phyloP scores from a whole-genome alignment of 2,797 vertebrate species.

The Pseudochirops cupreus region DNA sequence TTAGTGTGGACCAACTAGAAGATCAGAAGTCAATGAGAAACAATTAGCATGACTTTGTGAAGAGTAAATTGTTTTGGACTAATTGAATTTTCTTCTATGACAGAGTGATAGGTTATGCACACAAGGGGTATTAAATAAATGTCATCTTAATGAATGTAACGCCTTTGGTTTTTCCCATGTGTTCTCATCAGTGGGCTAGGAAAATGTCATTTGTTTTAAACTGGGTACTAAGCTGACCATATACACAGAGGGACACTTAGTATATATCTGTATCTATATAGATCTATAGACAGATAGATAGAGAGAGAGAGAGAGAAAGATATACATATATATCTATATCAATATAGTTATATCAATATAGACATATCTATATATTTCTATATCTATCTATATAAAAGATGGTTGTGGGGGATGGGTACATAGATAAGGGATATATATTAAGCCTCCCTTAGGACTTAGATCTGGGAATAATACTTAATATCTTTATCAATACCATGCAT shows the following conservation, averaged over 20 bases:
- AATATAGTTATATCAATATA: too few relatives aligned
- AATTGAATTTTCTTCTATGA: neutral
- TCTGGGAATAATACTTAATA: neutral
- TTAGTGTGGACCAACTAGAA: neutral
- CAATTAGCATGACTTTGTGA: neutral
- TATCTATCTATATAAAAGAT: neutral
- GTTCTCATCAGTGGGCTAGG: neutral
- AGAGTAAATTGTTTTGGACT: neutral
- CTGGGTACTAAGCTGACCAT: too few relatives aligned
- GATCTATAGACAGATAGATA: too few relatives aligned
- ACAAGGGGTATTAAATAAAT: neutral
- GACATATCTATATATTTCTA: too few relatives aligned
- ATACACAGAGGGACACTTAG: too few relatives aligned
- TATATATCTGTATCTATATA: too few relatives aligned
- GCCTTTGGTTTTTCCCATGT: neutral
- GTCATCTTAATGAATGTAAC: neutral
- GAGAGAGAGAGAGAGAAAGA: too few relatives aligned
- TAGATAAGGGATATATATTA: neutral
- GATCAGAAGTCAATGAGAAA: neutral
- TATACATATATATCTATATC: too few relatives aligned
- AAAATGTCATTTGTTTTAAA: neutral
- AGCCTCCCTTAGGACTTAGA: neutral
- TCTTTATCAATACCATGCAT: neutral
- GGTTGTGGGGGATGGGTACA: neutral
- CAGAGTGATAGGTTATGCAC: neutral